Conservation (phyloP, 2,797 vertebrate genomes). For the Coregonus suidteri region DNA sequence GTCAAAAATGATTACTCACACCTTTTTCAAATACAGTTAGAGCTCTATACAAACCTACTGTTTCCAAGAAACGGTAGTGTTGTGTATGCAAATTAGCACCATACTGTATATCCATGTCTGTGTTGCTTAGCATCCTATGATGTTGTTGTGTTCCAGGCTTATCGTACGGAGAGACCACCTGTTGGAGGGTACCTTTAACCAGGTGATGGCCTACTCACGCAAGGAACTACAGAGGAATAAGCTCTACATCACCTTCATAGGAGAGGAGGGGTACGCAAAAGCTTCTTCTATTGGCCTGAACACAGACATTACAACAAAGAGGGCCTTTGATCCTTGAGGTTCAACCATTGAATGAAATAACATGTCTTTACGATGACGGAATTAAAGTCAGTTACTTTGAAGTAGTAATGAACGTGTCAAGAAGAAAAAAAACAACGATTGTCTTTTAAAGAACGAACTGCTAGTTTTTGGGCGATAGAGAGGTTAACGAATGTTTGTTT, state of each 20-base stretch:
- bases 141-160: constrained; percentile 69
- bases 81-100: background rate
- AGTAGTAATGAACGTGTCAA: background rate
- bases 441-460: background rate
- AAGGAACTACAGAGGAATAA: constrained; percentile 91
- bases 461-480: background rate
- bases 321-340: background rate
- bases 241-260: constrained; percentile 87
- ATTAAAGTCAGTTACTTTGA: background rate
- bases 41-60: background rate
- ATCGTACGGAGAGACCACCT: constrained; percentile 87
- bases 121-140: background rate
- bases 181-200: constrained; percentile 89
- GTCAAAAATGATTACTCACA: background rate
- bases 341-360: background rate
- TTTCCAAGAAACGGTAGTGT: background rate
- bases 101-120: background rate
- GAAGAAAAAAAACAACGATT: no score
- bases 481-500: background rate
- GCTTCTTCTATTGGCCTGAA: background rate
- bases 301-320: background rate
- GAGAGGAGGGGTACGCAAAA: constrained; percentile 84
- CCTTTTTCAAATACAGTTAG: background rate
- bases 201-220: constrained; percentile 89
- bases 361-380: background rate